Percentiles rank a stretch among this genome's conserved stretches.
Evolutionary conservation across 2,888 invertebrate genomes (phyloP).

Genomic region (Eristalis intricaria): DNA sequence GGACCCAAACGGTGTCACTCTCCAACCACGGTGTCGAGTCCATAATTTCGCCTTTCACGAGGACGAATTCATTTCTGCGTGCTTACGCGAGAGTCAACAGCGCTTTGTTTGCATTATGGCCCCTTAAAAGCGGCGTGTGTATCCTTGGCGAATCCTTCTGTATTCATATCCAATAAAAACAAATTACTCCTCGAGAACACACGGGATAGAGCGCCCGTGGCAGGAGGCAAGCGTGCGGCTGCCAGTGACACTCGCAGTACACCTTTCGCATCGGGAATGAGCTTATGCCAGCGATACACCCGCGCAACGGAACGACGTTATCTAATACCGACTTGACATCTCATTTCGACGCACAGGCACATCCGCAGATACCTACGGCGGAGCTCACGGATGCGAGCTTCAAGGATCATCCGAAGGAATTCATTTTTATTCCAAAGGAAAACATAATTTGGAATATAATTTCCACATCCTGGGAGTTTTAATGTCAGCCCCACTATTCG

Average conservation of each 20-base stretch:
- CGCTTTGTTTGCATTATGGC: constrained; percentile 41
- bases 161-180: constrained; percentile 56
- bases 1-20: neutral
- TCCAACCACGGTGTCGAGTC: constrained; percentile 3
- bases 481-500: constrained; percentile 34
- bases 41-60: constrained; percentile 8
- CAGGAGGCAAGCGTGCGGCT: neutral
- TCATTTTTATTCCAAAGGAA: constrained; percentile 54
- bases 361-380: neutral
- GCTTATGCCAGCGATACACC: constrained; percentile 11
- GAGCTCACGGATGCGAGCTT: neutral
- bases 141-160: constrained; percentile 25
- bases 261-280: constrained; percentile 48
- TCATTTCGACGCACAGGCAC: constrained; percentile 33
- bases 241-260: constrained; percentile 14
- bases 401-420: neutral
- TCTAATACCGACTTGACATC: constrained; percentile 48
- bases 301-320: constrained; percentile 25
- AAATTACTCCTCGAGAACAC: constrained; percentile 45
- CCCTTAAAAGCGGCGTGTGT: neutral
- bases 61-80: neutral
- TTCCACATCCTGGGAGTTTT: constrained; percentile 45
- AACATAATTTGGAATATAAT: constrained; percentile 63
- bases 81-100: constrained; percentile 46
- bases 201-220: constrained; percentile 21